Evolutionary conservation across 2,113 vertebrate genomes (phyloP).

Genomic region (Etheostoma spectabile): DNA sequence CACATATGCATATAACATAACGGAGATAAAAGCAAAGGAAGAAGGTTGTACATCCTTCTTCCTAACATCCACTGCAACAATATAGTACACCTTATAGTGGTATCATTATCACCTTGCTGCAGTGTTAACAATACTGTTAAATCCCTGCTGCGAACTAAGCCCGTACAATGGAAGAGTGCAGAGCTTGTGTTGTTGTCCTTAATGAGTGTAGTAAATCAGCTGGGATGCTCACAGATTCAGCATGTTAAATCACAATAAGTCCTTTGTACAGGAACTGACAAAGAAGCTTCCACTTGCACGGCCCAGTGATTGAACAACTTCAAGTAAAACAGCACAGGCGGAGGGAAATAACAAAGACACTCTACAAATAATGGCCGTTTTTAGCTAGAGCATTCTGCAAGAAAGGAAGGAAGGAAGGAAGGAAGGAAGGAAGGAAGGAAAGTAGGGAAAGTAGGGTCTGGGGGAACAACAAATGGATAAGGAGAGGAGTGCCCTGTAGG

Average conservation of each 20-base stretch:
- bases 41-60: not conserved
- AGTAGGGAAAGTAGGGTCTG: not conserved
- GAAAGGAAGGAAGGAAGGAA: not conserved
- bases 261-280: constrained; percentile 62
- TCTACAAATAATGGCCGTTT: not conserved
- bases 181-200: constrained; percentile 32
- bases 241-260: constrained; percentile 62
- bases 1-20: not conserved
- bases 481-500: constrained; percentile 23
- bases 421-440: not conserved
- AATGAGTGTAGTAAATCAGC: constrained; percentile 72
- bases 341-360: constrained; percentile 19
- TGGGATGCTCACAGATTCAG: constrained; percentile 53
- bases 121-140: constrained; percentile 39
- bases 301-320: constrained; percentile 48
- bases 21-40: not conserved
- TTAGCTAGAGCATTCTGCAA: not conserved
- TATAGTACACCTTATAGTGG: constrained; percentile 15
- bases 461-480: constrained; percentile 42
- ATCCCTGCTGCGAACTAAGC: constrained; percentile 42
- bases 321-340: constrained; percentile 25
- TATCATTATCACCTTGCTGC: constrained; percentile 49
- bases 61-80: not conserved
- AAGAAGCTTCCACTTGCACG: constrained; percentile 36
- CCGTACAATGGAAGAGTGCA: constrained; percentile 30